These are phyloP conservation scores for Dexiosoma caninum DNA, from an alignment of 2,888 invertebrate genomes.

Conservation along the genomic window DNA sequence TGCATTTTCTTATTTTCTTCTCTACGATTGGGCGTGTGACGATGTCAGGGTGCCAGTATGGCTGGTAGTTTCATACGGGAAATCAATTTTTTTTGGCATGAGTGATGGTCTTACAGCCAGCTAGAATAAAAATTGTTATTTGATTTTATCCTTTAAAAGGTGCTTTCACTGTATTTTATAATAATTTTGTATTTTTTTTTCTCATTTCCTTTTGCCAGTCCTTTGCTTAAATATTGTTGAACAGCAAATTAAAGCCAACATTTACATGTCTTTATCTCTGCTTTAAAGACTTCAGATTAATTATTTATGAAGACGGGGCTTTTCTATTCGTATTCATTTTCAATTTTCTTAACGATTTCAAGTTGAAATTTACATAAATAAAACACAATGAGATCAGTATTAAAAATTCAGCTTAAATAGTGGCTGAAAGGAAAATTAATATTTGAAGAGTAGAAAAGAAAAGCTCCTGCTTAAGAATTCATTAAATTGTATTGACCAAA, in stretches of 20 bases:
- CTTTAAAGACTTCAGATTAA: neutral
- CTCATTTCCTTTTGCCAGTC: neutral
- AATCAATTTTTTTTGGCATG: no score
- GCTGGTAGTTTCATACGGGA: no score
- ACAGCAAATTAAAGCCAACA: neutral
- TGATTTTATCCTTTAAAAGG: no score
- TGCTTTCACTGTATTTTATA: no score
- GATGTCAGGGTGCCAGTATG: no score
- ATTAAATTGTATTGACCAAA: slow-evolving; percentile 40
- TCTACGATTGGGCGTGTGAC: no score
- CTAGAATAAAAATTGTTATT: no score
- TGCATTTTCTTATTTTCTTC: no score
- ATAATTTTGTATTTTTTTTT: no score
- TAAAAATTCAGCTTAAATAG: neutral
- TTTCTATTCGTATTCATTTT: slow-evolving; percentile 6
- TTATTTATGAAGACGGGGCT: neutral
- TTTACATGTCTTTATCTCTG: slow-evolving; percentile 7
- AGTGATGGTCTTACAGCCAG: no score
- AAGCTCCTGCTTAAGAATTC: slow-evolving; percentile 39
- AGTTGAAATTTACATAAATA: neutral
- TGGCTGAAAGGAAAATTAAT: neutral
- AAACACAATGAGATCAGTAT: neutral
- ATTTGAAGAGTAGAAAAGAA: neutral
- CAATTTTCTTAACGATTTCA: neutral
- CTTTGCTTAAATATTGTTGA: neutral